Evolutionary conservation across 2,113 vertebrate species (phyloP), one percentile per base, ranked within the genome.

Genomic region (Pheucticus melanocephalus): DNA sequence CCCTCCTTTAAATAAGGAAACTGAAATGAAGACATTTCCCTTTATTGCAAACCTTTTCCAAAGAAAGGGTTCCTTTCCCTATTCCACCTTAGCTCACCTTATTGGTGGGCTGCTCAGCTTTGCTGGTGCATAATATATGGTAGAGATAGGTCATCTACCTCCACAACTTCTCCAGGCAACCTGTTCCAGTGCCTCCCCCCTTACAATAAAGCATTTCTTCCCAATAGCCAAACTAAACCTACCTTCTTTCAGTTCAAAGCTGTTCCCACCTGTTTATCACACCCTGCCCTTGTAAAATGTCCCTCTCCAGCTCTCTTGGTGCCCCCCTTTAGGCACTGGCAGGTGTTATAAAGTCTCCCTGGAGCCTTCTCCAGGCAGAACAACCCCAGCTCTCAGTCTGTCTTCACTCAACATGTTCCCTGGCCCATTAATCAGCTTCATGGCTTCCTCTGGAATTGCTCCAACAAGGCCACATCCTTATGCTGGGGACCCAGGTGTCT

Each of bases 341-440:
- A 53, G 15, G 5, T 16, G 19, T 13, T 27, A 0, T 7, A 3
- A 86, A 59, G 2, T 7, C 21, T 23, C 14, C 5, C 42, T 25
- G 27, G 25, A 64, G 25, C 17, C 9, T 37, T 57, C 25, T 71
- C 40, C n/a, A 63, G 20, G 48, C 3, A n/a, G 48, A 35, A 3
- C 4, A 35, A 15, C 3, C 11, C 31, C 21, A 56, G 0, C 24
- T 54, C 48, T 22, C 20, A 39, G 28, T 21, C 40, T 21, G 9
- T 30, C 47, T 10, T 24, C 23, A 20, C 0, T 53, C 0, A 0
- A 7, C 10, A 20, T 3, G 23, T 20, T 31, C 30, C 22, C n/a
- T 1, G 1, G 3, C 20, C 37, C 24, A n/a, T 0, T 40, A 16
- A 47, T 17, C 15, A 16, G 6, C 37, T 14, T 12, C 33, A 24